These are phyloP conservation scores for Rhinogobius similis DNA, from an alignment of 2,113 vertebrate genomes.

Conservation along the genomic window DNA sequence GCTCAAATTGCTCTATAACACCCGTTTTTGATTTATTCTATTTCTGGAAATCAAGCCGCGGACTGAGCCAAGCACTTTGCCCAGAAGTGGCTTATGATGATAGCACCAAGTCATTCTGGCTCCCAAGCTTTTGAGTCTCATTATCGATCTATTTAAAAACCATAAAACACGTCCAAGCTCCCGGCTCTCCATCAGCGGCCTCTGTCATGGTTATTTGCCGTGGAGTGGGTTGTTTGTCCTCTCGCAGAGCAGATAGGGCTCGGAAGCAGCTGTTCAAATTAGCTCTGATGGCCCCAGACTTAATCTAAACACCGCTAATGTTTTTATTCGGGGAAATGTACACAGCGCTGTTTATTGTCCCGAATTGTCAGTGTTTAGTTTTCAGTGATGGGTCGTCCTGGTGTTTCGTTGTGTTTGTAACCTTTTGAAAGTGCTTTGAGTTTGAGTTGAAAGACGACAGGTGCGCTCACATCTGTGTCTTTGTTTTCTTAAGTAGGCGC, in stretches of 20 bases:
- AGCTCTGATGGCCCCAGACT: conserved; percentile 43
- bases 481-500: background rate
- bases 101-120: background rate
- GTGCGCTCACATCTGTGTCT: background rate
- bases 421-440: conserved; percentile 4
- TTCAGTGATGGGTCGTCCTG: conserved; percentile 1
- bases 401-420: background rate
- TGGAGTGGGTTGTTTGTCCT: conserved; percentile 44
- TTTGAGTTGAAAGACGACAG: background rate
- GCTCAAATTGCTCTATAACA: conserved; percentile 15
- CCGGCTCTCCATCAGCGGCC: background rate
- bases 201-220: conserved; percentile 31
- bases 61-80: conserved; percentile 5
- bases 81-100: background rate
- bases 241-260: conserved; percentile 31
- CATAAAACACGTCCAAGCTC: background rate
- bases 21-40: conserved; percentile 11
- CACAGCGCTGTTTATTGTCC: conserved; percentile 23
- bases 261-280: conserved; percentile 67
- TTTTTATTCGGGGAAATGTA: conserved; percentile 39
- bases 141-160: conserved; percentile 9
- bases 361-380: conserved; percentile 1
- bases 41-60: conserved; percentile 15
- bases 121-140: background rate
- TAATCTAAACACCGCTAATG: conserved; percentile 44